Conservation (phyloP, 2,797 vertebrate genomes). For the Pyrocephalus nanus region DNA sequence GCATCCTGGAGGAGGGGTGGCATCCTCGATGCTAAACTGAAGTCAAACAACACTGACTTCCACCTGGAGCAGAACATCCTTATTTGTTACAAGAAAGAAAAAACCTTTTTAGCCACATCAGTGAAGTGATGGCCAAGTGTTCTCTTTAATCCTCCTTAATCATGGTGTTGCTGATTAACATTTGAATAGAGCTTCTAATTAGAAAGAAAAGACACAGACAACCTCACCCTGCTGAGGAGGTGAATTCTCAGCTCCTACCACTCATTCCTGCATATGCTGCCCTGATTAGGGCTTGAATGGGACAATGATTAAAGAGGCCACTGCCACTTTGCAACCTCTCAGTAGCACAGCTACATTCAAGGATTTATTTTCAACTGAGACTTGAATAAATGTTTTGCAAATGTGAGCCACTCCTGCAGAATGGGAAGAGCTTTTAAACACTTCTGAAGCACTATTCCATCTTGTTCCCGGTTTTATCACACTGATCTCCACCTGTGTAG, state of each 20-base stretch:
- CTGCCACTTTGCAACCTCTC: conserved; percentile 55
- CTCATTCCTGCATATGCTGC: conserved; percentile 49
- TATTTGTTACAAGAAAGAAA: not conserved
- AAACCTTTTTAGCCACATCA: conserved; percentile 21
- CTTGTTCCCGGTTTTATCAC: not conserved
- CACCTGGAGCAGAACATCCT: not conserved
- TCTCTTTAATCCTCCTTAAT: conserved; percentile 48
- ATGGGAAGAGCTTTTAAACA: conserved; percentile 44
- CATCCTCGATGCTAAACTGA: not conserved
- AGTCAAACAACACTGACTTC: not conserved
- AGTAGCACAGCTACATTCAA: conserved; percentile 41
- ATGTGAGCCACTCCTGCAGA: conserved; percentile 63
- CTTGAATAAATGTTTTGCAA: conserved; percentile 76
- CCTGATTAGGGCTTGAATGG: conserved; percentile 74
- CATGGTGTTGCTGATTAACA: conserved; percentile 61
- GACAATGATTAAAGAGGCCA: conserved; percentile 73
- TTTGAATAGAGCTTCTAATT: conserved; percentile 71
- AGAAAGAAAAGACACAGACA: conserved; percentile 28
- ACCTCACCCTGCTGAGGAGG: conserved; percentile 39
- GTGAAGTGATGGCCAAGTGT: conserved; percentile 9
- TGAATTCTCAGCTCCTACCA: conserved; percentile 47
- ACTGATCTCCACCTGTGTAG: not conserved
- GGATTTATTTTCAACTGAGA: conserved; percentile 71
- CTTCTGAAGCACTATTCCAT: conserved; percentile 24
- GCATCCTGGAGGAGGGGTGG: not conserved